phyloP scores from a whole-genome alignment of 2,888 invertebrate species.

The Vesta saturnalis region DNA sequence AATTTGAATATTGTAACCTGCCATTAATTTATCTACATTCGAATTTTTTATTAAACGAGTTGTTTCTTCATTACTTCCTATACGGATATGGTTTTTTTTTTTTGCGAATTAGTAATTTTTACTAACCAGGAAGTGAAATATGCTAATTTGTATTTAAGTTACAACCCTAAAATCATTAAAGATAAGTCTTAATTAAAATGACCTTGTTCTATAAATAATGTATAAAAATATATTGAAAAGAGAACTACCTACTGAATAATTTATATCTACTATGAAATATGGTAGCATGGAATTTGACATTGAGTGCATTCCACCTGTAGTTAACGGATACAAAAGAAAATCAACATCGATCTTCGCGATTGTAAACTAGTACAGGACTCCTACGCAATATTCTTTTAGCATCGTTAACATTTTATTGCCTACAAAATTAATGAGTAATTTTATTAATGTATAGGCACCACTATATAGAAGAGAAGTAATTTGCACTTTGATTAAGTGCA shows the following conservation, averaged over 20 bases:
- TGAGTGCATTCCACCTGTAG: conserved; percentile 30
- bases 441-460: background rate
- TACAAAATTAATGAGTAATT: background rate
- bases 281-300: conserved; percentile 26
- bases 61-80: background rate
- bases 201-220: conserved; percentile 16
- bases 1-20: background rate
- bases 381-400: background rate
- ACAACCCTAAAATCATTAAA: conserved; percentile 16
- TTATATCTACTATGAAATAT: conserved; percentile 20
- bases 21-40: background rate
- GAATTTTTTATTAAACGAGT: background rate
- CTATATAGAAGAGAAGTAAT: no score
- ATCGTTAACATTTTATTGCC: background rate
- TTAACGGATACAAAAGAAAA: conserved; percentile 8
- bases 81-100: no score
- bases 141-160: background rate
- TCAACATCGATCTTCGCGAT: background rate
- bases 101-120: background rate
- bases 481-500: no score
- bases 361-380: conserved; percentile 1
- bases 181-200: conserved; percentile 15
- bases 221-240: conserved; percentile 2
- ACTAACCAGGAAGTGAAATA: conserved; percentile 15
- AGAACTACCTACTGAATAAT: conserved; percentile 19